Conservation (phyloP, 2,888 invertebrate genomes). For the Synergus japonicus region DNA sequence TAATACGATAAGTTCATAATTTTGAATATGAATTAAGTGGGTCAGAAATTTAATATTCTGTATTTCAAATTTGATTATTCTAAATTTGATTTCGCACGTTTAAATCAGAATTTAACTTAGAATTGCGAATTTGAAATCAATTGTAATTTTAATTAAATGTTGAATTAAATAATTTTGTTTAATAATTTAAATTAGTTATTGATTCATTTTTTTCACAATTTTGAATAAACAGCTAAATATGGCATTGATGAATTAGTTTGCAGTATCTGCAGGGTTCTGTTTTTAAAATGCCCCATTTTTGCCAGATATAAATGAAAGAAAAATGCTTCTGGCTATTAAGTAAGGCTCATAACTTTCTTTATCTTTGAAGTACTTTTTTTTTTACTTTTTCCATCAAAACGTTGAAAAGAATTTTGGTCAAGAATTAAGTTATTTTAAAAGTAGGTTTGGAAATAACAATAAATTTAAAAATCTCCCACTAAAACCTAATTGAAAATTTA, state of each 20-base stretch:
- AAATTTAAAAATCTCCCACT: not conserved
- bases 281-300: constrained; percentile 20
- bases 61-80: not conserved
- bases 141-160: not conserved
- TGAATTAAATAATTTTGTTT: not conserved
- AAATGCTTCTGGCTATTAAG: constrained; percentile 1
- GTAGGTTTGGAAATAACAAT: not conserved
- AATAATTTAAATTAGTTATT: no score
- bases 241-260: not conserved
- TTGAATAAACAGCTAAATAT: not conserved
- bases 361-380: not conserved
- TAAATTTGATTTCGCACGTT: no score
- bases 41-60: not conserved
- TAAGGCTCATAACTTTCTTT: not conserved
- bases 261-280: not conserved
- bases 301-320: not conserved
- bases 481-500: not conserved
- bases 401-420: not conserved
- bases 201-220: not conserved
- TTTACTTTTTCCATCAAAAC: not conserved
- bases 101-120: no score
- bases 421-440: not conserved
- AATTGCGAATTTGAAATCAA: not conserved
- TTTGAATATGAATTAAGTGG: not conserved
- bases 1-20: not conserved